Evolutionary conservation across 2,113 vertebrate genomes (phyloP).

Genomic region (Lophura nycthemera): DNA sequence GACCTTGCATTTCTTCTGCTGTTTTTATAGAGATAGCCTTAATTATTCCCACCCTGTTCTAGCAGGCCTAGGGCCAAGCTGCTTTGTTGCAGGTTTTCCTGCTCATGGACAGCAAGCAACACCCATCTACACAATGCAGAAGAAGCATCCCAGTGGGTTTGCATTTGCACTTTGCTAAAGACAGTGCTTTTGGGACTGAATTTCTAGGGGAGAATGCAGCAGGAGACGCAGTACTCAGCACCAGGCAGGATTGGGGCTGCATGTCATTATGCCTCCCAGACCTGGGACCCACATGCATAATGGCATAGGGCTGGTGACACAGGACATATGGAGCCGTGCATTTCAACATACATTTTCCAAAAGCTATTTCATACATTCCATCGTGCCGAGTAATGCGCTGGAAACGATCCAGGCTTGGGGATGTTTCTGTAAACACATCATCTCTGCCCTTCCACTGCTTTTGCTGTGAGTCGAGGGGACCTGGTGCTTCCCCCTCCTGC

Average conservation of each 20-base stretch:
- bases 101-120: not conserved
- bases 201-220: not conserved
- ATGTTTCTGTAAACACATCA: slow-evolving; percentile 45
- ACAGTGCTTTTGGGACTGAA: not conserved
- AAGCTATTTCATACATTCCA: slow-evolving; percentile 51
- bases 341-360: slow-evolving; percentile 10
- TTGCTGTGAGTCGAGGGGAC: not conserved
- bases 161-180: not conserved
- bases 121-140: accelerated
- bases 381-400: not conserved
- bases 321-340: slow-evolving; percentile 29
- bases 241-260: accelerated
- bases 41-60: not conserved
- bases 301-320: not conserved
- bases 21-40: not conserved
- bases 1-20: not conserved
- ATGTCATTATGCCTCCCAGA: not conserved
- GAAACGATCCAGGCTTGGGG: slow-evolving; percentile 35
- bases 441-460: slow-evolving; percentile 16
- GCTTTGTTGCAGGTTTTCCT: not conserved
- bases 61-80: not conserved
- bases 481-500: slow-evolving; percentile 16
- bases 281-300: accelerated
- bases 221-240: not conserved
- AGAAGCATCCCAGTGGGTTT: not conserved